These are phyloP conservation scores for Caretta caretta DNA, from an alignment of 2,113 vertebrate genomes.

Conservation along the genomic window DNA sequence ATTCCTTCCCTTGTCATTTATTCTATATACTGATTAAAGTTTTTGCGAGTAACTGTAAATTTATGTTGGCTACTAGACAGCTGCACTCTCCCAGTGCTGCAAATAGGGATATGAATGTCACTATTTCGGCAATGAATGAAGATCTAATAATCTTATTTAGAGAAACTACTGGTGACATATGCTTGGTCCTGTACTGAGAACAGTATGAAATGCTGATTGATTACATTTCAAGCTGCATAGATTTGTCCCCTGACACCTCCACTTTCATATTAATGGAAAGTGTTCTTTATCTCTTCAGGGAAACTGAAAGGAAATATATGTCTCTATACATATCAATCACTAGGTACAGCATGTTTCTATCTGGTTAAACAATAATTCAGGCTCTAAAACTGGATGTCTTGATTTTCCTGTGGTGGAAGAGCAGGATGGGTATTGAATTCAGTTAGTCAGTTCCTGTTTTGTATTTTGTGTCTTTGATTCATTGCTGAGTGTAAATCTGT, in stretches of 20 bases:
- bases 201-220: accelerated
- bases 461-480: not conserved
- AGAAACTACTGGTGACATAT: not conserved
- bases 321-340: accelerated
- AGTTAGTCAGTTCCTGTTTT: not conserved
- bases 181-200: not conserved
- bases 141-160: not conserved
- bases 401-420: not conserved
- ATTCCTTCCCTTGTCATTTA: not conserved
- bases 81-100: not conserved
- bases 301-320: not conserved
- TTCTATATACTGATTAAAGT: accelerated
- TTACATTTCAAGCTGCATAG: not conserved
- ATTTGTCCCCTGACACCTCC: not conserved
- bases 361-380: not conserved
- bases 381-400: not conserved
- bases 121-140: not conserved
- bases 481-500: accelerated
- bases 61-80: not conserved
- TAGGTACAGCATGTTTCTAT: not conserved
- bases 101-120: not conserved
- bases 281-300: not conserved
- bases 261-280: not conserved
- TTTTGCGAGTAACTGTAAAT: not conserved
- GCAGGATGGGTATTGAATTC: not conserved